Evolutionary conservation across 1,140 invertebrate species (phyloP).

Genomic region (Drosophila tani): DNA sequence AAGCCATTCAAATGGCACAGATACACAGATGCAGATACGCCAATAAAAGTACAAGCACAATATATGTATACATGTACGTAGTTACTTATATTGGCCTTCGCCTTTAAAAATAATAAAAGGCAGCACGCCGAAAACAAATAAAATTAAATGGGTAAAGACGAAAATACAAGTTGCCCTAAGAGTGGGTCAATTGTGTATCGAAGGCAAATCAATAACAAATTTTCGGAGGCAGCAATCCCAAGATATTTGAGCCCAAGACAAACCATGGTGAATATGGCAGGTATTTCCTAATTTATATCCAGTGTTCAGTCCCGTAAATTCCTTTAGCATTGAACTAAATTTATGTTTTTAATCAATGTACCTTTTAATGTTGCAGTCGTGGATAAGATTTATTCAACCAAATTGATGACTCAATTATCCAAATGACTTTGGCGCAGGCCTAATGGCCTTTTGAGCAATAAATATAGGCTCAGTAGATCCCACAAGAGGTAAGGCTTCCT

Average conservation of each 20-base stretch:
- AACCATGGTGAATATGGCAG: not conserved
- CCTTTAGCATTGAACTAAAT: not conserved
- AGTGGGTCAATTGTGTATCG: slow-evolving; percentile 21
- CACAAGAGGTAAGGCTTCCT: not conserved
- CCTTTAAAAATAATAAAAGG: slow-evolving; percentile 11
- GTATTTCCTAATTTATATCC: not conserved
- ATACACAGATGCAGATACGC: slow-evolving; percentile 42
- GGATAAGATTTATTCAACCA: slow-evolving; percentile 14
- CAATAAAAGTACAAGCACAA: slow-evolving; percentile 31
- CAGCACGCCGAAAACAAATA: slow-evolving; percentile 51
- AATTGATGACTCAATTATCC: slow-evolving; percentile 50
- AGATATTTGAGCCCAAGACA: too few relatives aligned
- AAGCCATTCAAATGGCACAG: slow-evolving; percentile 22
- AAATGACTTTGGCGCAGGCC: slow-evolving; percentile 33
- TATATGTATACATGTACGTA: slow-evolving; percentile 8
- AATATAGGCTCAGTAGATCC: slow-evolving; percentile 8
- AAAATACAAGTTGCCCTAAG: slow-evolving; percentile 8
- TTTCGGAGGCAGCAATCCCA: not conserved
- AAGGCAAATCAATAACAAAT: slow-evolving; percentile 22
- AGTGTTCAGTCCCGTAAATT: not conserved
- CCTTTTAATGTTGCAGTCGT: not conserved
- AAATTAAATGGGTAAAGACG: slow-evolving; percentile 54
- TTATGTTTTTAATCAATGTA: slow-evolving; percentile 37
- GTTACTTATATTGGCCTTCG: not conserved
- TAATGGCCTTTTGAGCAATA: slow-evolving; percentile 30